phyloP scores from a whole-genome alignment of 2,888 invertebrate genomes.

The Pelosia muscerda region DNA sequence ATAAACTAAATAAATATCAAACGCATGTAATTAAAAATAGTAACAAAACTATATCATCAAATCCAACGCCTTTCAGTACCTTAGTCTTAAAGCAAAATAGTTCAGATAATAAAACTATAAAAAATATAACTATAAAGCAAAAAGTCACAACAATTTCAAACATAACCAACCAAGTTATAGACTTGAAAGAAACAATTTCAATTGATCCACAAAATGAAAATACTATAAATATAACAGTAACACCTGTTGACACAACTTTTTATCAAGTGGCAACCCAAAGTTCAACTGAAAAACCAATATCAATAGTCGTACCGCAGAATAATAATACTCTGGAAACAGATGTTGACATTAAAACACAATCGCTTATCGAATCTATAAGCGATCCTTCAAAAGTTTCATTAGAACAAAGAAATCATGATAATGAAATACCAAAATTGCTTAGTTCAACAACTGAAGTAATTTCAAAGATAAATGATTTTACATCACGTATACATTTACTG shows the following conservation, averaged over 20 bases:
- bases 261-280: background rate
- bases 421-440: background rate
- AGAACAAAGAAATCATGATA: background rate
- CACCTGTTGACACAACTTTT: background rate
- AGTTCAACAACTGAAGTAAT: background rate
- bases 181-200: background rate
- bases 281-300: background rate
- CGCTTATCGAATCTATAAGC: background rate
- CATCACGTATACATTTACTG: constrained; percentile 3
- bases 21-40: background rate
- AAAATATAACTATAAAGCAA: background rate
- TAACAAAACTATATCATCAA: background rate
- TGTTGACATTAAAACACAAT: background rate
- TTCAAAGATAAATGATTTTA: background rate
- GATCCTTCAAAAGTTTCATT: background rate
- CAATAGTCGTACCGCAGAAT: too few species aligned
- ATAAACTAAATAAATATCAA: background rate
- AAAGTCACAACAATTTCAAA: background rate
- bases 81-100: background rate
- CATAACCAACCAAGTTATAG: background rate
- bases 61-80: background rate
- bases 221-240: background rate
- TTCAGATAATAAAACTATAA: background rate
- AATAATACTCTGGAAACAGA: background rate
- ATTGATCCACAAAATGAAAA: background rate